Base-by-base conservation (phyloP, 2,888 invertebrate genomes). In the Rotaria sp. region DNA sequence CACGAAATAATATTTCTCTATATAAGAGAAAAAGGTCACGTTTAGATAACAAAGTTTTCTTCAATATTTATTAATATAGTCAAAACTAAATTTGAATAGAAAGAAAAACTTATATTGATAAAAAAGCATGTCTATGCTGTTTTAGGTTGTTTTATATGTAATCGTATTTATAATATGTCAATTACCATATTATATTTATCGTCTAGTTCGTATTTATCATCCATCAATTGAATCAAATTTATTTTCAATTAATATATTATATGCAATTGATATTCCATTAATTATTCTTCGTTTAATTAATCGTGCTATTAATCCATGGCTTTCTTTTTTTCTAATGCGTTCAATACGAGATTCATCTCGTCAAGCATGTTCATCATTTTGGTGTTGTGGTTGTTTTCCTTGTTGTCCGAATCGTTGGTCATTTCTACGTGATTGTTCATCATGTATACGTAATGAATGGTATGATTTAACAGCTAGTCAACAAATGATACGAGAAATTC, bases 181-280 rank as follows among this genome's bases (percentile, higher is more conserved):
- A 84, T 75, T 85, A 26, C 86, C 86, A 15, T 86, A 85, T 85
- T 85, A 86, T 55, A 75, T 86, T 21, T 86, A 86, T 55, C 52
- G 85, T 21, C 80, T 55, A 13, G 30, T 86, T 52, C 45, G 52
- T 38, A 85, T 86, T 41, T 85, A 52, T 55, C 15, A 85, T 48
- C 55, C n/a, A 50, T 74, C 85, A 21, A 57, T 85, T 24, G 45
- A 75, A 38, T 45, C 10, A 50, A 85, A 85, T 52, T 59, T 86
- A n/a, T 26, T 0, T 15, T 26, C 35, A 59, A n/a, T 75, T 26
- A 85, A 86, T n/a, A 35, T 86, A 21, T 41, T 75, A 38, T 86
- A 75, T 86, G 85, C 86, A 3, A 85, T 86, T 38, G 86, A 86
- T 85, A 86, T 86, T 35, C 86, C 86, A 38, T 38, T 86, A 18